phyloP scores from a whole-genome alignment of 2,888 invertebrate genomes.

The Leptura quadrifasciata region DNA sequence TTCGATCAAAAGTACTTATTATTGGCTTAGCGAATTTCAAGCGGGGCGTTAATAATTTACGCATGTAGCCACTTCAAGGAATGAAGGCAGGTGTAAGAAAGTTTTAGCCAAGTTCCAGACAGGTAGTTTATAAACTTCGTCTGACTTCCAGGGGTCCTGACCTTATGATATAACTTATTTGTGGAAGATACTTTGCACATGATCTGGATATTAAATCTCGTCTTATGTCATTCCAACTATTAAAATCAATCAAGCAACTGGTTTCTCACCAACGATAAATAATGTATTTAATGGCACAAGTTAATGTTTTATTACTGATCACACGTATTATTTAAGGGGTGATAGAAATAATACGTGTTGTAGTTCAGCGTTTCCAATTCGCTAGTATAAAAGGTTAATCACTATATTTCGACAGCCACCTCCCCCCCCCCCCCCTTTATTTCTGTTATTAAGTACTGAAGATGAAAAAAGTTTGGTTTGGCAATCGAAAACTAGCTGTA shows the following conservation, averaged over 20 bases:
- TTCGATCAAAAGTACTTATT: not conserved
- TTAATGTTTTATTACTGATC: not conserved
- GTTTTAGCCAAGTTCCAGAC: constrained; percentile 52
- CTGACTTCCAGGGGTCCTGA: constrained; percentile 47
- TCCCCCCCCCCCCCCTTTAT: no score
- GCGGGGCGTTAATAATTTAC: constrained; percentile 22
- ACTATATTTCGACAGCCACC: no score
- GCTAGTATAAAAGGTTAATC: no score
- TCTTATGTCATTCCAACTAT: not conserved
- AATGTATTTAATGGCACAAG: not conserved
- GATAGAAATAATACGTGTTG: no score
- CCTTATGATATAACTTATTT: constrained; percentile 37
- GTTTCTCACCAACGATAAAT: not conserved
- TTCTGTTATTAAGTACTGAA: no score
- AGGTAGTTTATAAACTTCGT: constrained; percentile 55
- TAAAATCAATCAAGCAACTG: not conserved
- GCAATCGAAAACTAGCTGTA: no score
- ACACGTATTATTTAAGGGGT: no score
- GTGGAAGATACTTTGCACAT: constrained; percentile 15
- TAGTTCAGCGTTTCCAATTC: no score
- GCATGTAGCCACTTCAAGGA: constrained; percentile 14
- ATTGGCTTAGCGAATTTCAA: not conserved
- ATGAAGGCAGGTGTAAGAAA: constrained; percentile 42
- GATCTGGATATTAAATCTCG: not conserved
- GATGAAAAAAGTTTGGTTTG: no score